A percentile compares a stretch with the other conserved stretches of the same genome.
phyloP scores from a whole-genome alignment of 2,888 invertebrate species.

The Campaea margaritaria region DNA sequence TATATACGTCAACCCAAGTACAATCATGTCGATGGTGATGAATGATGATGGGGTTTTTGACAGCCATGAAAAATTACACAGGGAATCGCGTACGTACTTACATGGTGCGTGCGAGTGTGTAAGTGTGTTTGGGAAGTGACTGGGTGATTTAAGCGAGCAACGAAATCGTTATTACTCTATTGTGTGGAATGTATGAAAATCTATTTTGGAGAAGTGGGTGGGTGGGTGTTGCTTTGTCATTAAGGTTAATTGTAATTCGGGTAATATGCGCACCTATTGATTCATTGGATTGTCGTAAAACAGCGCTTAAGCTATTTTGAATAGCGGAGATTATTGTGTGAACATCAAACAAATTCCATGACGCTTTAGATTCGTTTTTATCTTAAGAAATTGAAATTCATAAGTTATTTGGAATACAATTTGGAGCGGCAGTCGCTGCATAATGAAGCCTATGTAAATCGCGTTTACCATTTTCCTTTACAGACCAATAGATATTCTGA shows the following conservation, averaged over 20 bases:
- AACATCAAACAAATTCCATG: not conserved
- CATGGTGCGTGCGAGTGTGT: no score
- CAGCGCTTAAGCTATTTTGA: no score
- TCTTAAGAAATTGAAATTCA: not conserved
- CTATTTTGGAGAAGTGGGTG: slow-evolving; percentile 2
- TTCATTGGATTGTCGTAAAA: not conserved
- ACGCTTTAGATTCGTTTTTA: not conserved
- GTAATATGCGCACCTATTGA: not conserved
- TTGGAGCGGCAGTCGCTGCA: not conserved
- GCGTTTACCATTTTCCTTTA: not conserved
- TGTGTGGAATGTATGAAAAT: slow-evolving; percentile 8
- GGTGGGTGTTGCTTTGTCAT: slow-evolving; percentile 7
- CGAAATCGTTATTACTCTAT: not conserved
- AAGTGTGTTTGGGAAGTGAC: no score
- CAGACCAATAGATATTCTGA: not conserved
- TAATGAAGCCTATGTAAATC: slow-evolving; percentile 4
- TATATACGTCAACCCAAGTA: no score
- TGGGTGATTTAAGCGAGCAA: not conserved
- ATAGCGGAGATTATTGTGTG: no score
- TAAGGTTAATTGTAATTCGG: slow-evolving; percentile 7
- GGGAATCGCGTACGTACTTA: no score
- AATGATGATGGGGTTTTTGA: no score
- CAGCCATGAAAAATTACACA: no score
- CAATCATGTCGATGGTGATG: no score
- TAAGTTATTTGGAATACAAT: not conserved